Conservation (phyloP, 2,113 vertebrate species). For the Lates calcarifer region DNA sequence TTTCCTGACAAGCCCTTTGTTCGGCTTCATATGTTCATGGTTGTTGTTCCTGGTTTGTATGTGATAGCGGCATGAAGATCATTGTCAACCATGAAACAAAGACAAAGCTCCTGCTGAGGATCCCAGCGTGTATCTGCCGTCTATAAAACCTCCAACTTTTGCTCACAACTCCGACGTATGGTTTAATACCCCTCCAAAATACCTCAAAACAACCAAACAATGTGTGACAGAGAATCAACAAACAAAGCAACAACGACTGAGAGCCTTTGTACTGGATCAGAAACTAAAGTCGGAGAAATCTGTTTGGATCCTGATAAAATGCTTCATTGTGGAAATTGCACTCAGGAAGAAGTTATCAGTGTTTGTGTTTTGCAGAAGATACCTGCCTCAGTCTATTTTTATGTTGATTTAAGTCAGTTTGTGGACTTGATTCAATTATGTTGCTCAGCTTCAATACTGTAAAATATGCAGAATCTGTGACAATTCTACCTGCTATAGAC, state of each 20-base stretch:
- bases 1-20: conserved; percentile 50
- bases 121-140: conserved; percentile 36
- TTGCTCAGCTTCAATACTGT: conserved; percentile 25
- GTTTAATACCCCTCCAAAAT: conserved; percentile 79
- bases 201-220: conserved; percentile 78
- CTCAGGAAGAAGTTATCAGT: conserved; percentile 65
- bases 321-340: conserved; percentile 68
- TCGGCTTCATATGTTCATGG: conserved; percentile 39
- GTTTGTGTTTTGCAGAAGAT: conserved; percentile 46
- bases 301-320: conserved; percentile 82
- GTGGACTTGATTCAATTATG: conserved; percentile 52
- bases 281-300: conserved; percentile 71
- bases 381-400: conserved; percentile 64
- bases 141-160: conserved; percentile 72
- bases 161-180: conserved; percentile 54
- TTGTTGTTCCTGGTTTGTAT: conserved; percentile 41
- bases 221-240: conserved; percentile 73
- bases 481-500: neutral
- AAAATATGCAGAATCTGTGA: conserved; percentile 32
- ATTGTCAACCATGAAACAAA: conserved; percentile 73
- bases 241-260: conserved; percentile 64
- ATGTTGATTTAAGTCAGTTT: conserved; percentile 65
- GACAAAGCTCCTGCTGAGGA: conserved; percentile 64
- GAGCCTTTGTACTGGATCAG: conserved; percentile 75
- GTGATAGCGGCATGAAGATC: conserved; percentile 65